Evolutionary conservation across 2,113 vertebrate species (phyloP).

Genomic region (Elephantulus edwardii): DNA sequence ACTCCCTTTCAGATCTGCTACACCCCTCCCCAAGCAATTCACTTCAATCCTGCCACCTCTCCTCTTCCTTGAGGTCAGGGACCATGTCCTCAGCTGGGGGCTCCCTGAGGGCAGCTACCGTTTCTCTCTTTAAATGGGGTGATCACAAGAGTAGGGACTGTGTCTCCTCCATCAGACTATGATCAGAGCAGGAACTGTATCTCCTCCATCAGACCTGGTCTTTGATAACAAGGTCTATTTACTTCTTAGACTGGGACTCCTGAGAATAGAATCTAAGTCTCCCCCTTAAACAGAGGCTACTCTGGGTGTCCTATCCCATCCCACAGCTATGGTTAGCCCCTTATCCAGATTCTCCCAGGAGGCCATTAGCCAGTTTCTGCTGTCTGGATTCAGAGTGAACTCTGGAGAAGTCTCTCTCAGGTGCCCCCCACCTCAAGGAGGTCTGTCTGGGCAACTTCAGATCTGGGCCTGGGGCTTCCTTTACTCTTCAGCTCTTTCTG

Average conservation of each 20-base stretch:
- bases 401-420: background rate
- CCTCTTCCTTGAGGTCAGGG: background rate
- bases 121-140: background rate
- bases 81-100: too few relatives aligned
- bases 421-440: background rate
- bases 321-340: background rate
- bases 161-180: background rate
- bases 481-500: background rate
- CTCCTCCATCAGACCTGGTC: background rate
- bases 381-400: too few relatives aligned
- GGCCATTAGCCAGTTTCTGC: background rate
- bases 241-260: background rate
- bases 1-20: background rate
- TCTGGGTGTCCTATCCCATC: background rate
- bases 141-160: background rate
- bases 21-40: background rate
- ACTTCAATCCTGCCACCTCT: accelerated
- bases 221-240: background rate
- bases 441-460: background rate
- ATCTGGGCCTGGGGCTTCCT: background rate
- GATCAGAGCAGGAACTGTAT: background rate
- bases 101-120: too few relatives aligned
- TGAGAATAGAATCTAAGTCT: background rate
- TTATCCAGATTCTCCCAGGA: background rate
- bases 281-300: background rate